Percentiles rank a stretch among this genome's conserved stretches.
phyloP scores from a whole-genome alignment of 2,797 vertebrate genomes.

The Lacerta viridis region DNA sequence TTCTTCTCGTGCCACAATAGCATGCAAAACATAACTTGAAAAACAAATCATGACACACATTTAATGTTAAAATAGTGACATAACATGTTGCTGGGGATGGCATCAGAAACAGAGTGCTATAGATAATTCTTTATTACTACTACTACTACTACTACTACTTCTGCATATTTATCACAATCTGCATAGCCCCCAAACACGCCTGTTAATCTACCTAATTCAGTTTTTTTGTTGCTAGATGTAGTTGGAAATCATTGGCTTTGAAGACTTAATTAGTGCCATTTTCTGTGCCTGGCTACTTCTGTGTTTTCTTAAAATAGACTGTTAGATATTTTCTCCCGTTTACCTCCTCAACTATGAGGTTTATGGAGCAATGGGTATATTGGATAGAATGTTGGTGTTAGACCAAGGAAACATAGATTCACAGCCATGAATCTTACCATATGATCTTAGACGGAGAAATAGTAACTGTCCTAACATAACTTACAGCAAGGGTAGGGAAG shows the following conservation, averaged over 20 bases:
- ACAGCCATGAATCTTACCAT: not conserved
- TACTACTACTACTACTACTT: not conserved
- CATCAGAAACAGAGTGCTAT: not conserved
- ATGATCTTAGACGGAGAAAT: not conserved
- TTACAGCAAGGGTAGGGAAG: too few relatives aligned
- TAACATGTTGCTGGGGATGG: slow-evolving; percentile 12
- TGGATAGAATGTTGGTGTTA: not conserved
- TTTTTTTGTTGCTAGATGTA: not conserved
- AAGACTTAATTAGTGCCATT: not conserved
- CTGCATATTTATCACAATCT: not conserved
- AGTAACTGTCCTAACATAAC: too few relatives aligned
- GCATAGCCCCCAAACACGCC: not conserved
- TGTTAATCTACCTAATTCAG: not conserved
- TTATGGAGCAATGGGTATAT: not conserved
- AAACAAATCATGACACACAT: not conserved
- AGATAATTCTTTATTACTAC: not conserved
- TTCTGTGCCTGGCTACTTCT: too few relatives aligned
- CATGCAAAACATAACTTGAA: slow-evolving; percentile 1
- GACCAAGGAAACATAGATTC: not conserved
- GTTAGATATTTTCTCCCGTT: not conserved
- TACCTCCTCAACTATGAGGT: not conserved
- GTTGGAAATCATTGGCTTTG: not conserved
- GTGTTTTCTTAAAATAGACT: not conserved
- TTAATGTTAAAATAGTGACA: slow-evolving; percentile 26
- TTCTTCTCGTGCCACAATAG: not conserved